These are phyloP conservation scores for Vespertilio murinus DNA, from an alignment of 2,797 vertebrate species.

Conservation along the genomic window DNA sequence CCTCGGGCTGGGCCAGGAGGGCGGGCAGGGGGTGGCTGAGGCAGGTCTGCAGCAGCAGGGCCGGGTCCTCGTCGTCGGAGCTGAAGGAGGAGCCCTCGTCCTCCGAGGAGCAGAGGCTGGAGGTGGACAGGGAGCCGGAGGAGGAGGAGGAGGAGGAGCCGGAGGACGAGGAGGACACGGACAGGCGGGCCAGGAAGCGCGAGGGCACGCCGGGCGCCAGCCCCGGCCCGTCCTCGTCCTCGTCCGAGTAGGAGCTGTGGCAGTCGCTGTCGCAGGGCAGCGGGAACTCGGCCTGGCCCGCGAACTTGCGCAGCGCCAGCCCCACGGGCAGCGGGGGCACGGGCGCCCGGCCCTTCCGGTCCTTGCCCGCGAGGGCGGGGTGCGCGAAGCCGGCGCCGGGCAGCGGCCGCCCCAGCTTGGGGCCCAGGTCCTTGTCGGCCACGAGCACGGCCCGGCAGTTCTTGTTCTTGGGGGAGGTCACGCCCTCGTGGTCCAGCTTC, in stretches of 20 bases:
- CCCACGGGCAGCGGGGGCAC: conserved; percentile 86
- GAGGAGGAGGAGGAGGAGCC: conserved; percentile 94
- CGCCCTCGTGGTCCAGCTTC: conserved; percentile 97
- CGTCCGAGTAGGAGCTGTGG: conserved; percentile 96
- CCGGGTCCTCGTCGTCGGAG: conserved; percentile 93
- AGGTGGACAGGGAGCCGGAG: conserved; percentile 94
- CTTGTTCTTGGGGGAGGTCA: conserved; percentile 98
- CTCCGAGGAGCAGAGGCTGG: conserved; percentile 96
- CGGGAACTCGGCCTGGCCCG: conserved; percentile 87
- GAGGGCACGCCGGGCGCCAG: conserved; percentile 85
- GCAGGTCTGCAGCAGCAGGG: conserved; percentile 91
- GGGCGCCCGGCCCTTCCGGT: conserved; percentile 86
- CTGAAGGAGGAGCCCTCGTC: conserved; percentile 98
- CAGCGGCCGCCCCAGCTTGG: conserved; percentile 83
- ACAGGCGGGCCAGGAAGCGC: conserved; percentile 92
- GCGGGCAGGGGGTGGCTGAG: conserved; percentile 89
- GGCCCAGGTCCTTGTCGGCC: conserved; percentile 87
- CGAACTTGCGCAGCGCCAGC: conserved; percentile 88
- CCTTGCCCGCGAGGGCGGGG: conserved; percentile 87
- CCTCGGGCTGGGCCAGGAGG: conserved; percentile 89
- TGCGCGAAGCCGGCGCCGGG: conserved; percentile 87
- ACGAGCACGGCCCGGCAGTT: conserved; percentile 93
- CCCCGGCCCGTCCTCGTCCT: conserved; percentile 91
- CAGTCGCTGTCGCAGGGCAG: conserved; percentile 94
- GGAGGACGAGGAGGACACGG: conserved; percentile 94